Evolutionary conservation across 2,888 invertebrate genomes (phyloP).

Genomic region (Thymelicus sylvestris): DNA sequence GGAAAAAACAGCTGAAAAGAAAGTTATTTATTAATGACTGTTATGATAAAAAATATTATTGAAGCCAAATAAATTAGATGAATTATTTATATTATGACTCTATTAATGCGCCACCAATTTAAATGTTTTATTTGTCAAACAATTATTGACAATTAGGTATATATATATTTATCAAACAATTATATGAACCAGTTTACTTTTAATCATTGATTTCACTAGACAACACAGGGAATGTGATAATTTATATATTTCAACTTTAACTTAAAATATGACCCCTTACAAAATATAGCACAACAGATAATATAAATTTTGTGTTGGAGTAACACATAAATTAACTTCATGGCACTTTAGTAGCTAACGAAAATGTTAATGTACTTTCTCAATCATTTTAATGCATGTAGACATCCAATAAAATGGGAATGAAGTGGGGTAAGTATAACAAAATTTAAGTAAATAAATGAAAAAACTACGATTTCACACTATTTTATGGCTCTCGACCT

Average conservation of each 20-base stretch:
- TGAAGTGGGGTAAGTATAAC: conserved; percentile 7
- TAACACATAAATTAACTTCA: conserved; percentile 17
- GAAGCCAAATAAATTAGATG: no score
- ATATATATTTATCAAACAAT: no score
- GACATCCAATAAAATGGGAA: conserved; percentile 37
- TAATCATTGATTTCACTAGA: background rate
- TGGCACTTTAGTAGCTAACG: conserved; percentile 22
- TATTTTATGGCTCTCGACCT: conserved; percentile 50
- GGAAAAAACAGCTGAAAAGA: no score
- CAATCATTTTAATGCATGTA: conserved; percentile 39
- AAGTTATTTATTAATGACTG: no score
- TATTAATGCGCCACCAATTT: no score
- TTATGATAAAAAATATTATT: no score
- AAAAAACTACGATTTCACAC: conserved; percentile 48
- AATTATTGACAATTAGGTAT: no score
- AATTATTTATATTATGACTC: no score
- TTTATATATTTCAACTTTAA: background rate
- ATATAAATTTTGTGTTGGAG: background rate
- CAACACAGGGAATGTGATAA: no score
- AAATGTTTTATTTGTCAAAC: no score
- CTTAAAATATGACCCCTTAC: background rate
- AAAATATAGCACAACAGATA: background rate
- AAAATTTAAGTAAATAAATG: conserved; percentile 33
- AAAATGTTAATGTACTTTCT: conserved; percentile 30
- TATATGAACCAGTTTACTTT: background rate